A percentile compares a stretch with the other conserved stretches of the same genome.
Conservation (phyloP, 2,797 vertebrate species). For the Myotis vivesi region DNA sequence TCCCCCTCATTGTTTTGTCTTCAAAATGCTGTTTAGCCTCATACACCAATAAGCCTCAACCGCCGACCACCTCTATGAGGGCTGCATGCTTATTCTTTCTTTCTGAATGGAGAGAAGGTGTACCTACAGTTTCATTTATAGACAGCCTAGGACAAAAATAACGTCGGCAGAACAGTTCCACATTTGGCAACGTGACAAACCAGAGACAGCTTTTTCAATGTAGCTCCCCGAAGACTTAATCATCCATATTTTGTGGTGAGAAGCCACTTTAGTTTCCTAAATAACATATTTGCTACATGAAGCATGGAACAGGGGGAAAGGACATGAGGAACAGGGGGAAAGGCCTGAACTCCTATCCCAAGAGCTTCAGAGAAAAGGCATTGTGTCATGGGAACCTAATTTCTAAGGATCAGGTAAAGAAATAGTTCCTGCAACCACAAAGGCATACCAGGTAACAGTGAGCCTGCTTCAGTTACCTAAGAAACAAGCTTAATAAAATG, state of each 20-base stretch:
- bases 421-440: background rate
- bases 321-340: no score
- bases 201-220: background rate
- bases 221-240: background rate
- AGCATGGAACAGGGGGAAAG: background rate
- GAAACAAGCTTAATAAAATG: background rate
- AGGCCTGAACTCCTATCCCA: background rate
- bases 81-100: background rate
- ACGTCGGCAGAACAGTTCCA: background rate
- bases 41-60: background rate
- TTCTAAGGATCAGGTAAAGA: background rate
- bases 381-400: background rate
- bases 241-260: background rate
- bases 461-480: background rate
- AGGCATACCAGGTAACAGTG: background rate
- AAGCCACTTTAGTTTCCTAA: background rate
- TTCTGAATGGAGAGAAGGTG: background rate
- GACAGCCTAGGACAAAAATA: background rate
- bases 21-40: background rate
- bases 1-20: background rate
- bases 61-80: background rate
- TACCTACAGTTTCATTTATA: background rate
- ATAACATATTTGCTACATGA: background rate
- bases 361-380: background rate
- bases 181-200: background rate